Evolutionary conservation across 2,888 invertebrate species (phyloP), one percentile per base, ranked within the genome.

Genomic region (Cosmorhoe ocellata): DNA sequence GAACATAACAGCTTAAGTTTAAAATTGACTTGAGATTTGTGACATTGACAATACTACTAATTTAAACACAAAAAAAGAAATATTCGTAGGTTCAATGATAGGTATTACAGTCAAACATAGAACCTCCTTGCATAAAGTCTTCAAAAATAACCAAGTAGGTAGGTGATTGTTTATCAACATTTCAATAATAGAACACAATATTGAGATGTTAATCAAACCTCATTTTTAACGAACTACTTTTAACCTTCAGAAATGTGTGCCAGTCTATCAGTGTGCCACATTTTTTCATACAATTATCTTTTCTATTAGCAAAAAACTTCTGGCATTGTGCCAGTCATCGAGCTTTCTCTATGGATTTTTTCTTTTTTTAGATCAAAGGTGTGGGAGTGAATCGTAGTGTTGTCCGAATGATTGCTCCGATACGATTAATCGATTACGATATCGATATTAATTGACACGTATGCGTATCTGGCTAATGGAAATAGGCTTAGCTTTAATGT

Each of bases 381-480:
- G 50, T 47, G 52, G 47, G 52, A 52, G 52, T 42, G 48, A 11
- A 44, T 37, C 13, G 33, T 41, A 38, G 37, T 46, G 51, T 52
- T 55, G 47, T 55, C 51, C 51, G 55, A 53, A 53, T 57, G 59
- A 59, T 57, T 44, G 52, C 31, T 39, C 11, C 57, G 51, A 46
- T n/a, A n/a, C n/a, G n/a, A n/a, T n/a, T 46, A 53, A 61, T 63
- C 58, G 61, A 66, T 63, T 61, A 64, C 30, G 55, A 51, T 56
- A 61, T 54, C 58, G 62, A 62, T 56, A 59, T 59, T 56, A 59
- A 63, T 61, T 63, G 63, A 65, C 59, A 62, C 57, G 43, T 18
- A 18, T n/a, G n/a, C 18, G 45, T 56, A 51, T 37, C 48, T 38
- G 42, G 31, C 58, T 64, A 64, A 64, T 64, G 64, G 64, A 59